phyloP scores from a whole-genome alignment of 2,797 vertebrate species.

The Acestrorhynchus altus region DNA sequence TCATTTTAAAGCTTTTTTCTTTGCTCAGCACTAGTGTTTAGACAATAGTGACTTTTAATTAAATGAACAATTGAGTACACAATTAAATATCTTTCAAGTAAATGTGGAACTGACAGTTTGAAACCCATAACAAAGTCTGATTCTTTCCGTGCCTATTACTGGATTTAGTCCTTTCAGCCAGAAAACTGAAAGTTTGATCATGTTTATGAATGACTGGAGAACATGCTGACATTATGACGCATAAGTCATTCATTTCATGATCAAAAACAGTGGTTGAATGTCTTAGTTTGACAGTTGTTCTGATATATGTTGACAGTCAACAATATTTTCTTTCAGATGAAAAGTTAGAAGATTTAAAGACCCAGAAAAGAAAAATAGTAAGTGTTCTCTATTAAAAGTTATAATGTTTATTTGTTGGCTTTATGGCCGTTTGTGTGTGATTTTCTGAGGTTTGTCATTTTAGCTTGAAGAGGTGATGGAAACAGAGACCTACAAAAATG shows the following conservation, averaged over 20 bases:
- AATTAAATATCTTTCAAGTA: too few species aligned
- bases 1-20: too few species aligned
- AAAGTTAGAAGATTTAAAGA: slow-evolving; percentile 90
- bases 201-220: background rate
- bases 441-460: slow-evolving; percentile 25
- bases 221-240: too few species aligned
- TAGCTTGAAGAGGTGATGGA: slow-evolving; percentile 99
- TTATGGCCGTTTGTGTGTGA: background rate
- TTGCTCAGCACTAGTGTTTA: too few species aligned
- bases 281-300: too few species aligned
- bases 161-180: background rate
- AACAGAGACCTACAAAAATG: slow-evolving; percentile 96
- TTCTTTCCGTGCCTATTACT: too few species aligned
- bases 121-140: too few species aligned
- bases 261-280: too few species aligned
- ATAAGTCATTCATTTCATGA: too few species aligned
- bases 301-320: background rate
- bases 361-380: slow-evolving; percentile 93
- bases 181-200: background rate
- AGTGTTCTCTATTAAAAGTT: slow-evolving; percentile 72
- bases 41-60: too few species aligned
- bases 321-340: slow-evolving; percentile 80
- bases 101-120: too few species aligned
- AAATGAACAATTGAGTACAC: too few species aligned
- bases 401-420: background rate